phyloP scores from a whole-genome alignment of 2,797 vertebrate species.

The Spizella passerina region DNA sequence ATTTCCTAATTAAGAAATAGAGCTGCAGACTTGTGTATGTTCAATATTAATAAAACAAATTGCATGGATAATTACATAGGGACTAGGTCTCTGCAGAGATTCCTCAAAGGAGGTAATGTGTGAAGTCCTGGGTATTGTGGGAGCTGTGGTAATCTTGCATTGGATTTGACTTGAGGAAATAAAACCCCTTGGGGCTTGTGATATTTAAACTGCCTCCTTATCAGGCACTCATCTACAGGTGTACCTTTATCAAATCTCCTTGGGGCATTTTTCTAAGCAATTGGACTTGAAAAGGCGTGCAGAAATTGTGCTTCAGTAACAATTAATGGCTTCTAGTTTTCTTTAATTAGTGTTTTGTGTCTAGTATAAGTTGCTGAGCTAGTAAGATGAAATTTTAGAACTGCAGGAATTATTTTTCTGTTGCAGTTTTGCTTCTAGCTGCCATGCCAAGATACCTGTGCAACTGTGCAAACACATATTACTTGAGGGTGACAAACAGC shows the following conservation, averaged over 20 bases:
- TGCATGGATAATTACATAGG: slow-evolving; percentile 54
- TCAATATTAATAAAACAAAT: slow-evolving; percentile 12
- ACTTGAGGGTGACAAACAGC: neutral
- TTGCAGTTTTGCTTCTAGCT: neutral
- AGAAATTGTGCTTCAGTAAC: neutral
- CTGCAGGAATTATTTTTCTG: neutral
- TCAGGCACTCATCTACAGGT: neutral
- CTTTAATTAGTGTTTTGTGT: slow-evolving; percentile 37
- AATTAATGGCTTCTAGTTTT: neutral
- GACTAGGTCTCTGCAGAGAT: slow-evolving; percentile 53
- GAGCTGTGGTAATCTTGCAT: slow-evolving; percentile 6
- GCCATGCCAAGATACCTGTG: neutral
- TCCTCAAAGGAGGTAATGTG: neutral
- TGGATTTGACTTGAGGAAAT: slow-evolving; percentile 14
- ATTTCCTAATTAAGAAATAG: slow-evolving; percentile 61
- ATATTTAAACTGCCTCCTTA: slow-evolving; percentile 29
- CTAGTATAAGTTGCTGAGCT: neutral
- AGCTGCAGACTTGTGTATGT: slow-evolving; percentile 4
- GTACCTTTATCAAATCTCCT: slow-evolving; percentile 40
- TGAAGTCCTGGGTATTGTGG: slow-evolving; percentile 36
- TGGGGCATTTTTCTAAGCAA: neutral
- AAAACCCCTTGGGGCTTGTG: neutral
- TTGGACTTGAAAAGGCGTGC: slow-evolving; percentile 31
- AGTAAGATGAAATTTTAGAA: neutral
- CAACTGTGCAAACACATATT: neutral